Evolutionary conservation across 2,113 vertebrate genomes (phyloP), one percentile per base, ranked within the genome.

Genomic region (Limnothrissa miodon): DNA sequence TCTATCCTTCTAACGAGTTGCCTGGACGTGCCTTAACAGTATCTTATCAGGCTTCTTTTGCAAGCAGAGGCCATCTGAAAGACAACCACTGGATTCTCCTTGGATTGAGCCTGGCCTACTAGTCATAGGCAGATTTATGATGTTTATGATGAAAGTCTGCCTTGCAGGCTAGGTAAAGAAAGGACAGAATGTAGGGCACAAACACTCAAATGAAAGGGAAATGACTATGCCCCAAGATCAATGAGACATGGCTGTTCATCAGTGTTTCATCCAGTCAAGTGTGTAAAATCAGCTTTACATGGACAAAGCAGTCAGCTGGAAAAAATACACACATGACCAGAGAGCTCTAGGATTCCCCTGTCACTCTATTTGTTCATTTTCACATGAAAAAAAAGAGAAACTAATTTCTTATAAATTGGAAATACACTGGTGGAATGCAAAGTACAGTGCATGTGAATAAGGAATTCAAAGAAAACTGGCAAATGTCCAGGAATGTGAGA

Each of bases 231-330:
- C 66, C 66, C 13, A 13, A 74, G 66, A 74, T 74, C 66, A 33
- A 74, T 74, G 66, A 33, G 66, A 74, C 66, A 39, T 74, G 66
- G 66, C 59, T 25, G 66, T 33, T 74, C 66, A 74, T 74, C 66
- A 36, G 66, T n/a, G n/a, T n/a, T n/a, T n/a, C n/a, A n/a, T n/a
- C n/a, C 66, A 74, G 66, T 74, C 66, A 15, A 74, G 66, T 74
- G 66, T 74, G 66, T 33, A 21, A 74, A 74, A 74, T 74, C 66
- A 74, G 66, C 66, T 74, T 74, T 74, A 4, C 66, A 74, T 74
- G 66, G 11, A 2, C 33, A 36, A 33, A 11, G 66, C 66, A 74
- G 66, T 74, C 29, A 11, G 33, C 9, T 74, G 66, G 66, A 36
- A 74, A 74, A 29, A 33, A 29, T 13, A 17, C 66, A 74, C 66